Base-by-base conservation (phyloP, 2,888 invertebrate genomes). In the Ennomos erosarius region DNA sequence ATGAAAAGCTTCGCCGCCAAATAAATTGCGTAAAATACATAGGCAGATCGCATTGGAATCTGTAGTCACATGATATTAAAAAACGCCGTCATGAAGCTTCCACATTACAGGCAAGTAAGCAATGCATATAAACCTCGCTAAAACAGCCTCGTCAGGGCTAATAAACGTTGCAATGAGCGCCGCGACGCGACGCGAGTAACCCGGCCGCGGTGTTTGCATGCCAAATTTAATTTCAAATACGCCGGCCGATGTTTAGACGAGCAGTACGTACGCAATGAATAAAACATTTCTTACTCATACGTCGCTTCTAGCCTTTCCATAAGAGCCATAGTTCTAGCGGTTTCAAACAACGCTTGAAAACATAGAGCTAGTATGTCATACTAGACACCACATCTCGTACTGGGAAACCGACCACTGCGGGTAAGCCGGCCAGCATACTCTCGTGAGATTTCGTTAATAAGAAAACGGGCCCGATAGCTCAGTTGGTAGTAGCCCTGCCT, bases 171-270 rank as follows among this genome's bases (percentile, higher is more conserved):
- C 62, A 56, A 36, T 35, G 44, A 42, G 53, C 43, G 40, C 12
- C 35, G 48, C 46, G 43, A 57, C 35, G 50, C 46, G 43, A 57
- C 59, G 62, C 62, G 50, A 12, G 39, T n/a, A 56, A 68, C 50
- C 57, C 55, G 64, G 75, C 38, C 73, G 76, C 81, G 79, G 80
- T 82, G 84, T 88, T 85, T 87, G 87, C 85, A 87, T 84, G 82
- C 78, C 82, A 87, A 88, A 89, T 89, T 88, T 88, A 88, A 89
- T 90, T 88, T 84, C 71, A 83, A 78, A 81, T 83, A 84, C 83
- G 84, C 80, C 77, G 74, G 75, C 71, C 74, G 79, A 77, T 86
- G 85, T 85, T 88, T 87, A 87, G 84, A 82, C 79, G 82, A 81
- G 81, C 84, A 84, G 82, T 81, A 77, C 73, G 82, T 81, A 77